Evolutionary conservation across 2,888 invertebrate genomes (phyloP).

Genomic region (Trisateles emortualis): DNA sequence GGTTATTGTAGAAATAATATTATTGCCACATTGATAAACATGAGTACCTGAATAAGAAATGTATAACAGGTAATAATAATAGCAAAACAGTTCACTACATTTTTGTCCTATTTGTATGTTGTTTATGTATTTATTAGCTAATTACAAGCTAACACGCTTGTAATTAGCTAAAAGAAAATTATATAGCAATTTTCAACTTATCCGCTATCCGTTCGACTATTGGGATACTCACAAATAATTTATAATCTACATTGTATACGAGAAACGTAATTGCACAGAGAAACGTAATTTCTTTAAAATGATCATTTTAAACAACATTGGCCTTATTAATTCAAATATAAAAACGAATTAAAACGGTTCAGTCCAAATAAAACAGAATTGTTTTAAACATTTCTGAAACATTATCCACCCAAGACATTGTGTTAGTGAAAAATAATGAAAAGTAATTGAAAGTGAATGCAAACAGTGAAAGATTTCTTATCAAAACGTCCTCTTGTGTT

Average conservation of each 20-base stretch:
- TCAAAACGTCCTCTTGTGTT: constrained; percentile 35
- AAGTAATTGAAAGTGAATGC: constrained; percentile 35
- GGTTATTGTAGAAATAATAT: constrained; percentile 9
- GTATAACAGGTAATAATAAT: no score
- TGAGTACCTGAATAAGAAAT: no score
- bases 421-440: constrained; percentile 45
- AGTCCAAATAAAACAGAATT: constrained; percentile 25
- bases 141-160: no score
- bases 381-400: constrained; percentile 25
- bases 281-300: background rate
- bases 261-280: background rate
- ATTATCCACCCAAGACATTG: constrained; percentile 21
- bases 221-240: no score
- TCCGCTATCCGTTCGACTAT: no score
- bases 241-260: no score
- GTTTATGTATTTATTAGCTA: no score
- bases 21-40: background rate
- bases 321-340: constrained; percentile 10
- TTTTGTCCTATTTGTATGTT: no score
- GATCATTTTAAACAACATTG: background rate
- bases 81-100: no score
- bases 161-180: no score
- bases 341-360: constrained; percentile 40
- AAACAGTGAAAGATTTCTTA: constrained; percentile 39
- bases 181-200: no score